Evolutionary conservation across 2,888 invertebrate species (phyloP).

Genomic region (Zygaena filipendulae): DNA sequence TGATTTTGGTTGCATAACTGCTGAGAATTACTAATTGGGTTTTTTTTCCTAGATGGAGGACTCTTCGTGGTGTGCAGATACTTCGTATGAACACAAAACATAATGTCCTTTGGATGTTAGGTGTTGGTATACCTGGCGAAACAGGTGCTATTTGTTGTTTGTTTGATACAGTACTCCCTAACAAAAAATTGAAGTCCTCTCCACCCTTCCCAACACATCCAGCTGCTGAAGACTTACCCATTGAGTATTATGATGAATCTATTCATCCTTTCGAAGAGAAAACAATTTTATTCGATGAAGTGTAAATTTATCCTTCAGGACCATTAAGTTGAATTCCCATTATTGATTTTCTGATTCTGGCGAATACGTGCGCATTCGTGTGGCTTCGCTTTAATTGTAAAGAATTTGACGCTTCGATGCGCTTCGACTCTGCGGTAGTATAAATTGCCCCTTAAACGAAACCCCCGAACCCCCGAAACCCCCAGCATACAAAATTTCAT

Average conservation of each 20-base stretch:
- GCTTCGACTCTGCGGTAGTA: too few species aligned
- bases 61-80: constrained; percentile 76
- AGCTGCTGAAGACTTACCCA: constrained; percentile 69
- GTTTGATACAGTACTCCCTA: constrained; percentile 80
- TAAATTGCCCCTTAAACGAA: too few species aligned
- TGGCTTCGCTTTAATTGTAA: background rate
- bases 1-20: too few species aligned
- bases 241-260: constrained; percentile 81
- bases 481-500: too few species aligned
- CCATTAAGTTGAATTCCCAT: too few species aligned
- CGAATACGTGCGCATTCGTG: too few species aligned
- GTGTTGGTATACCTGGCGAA: constrained; percentile 84
- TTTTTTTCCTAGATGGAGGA: constrained; percentile 71
- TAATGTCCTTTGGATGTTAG: constrained; percentile 91
- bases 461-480: too few species aligned
- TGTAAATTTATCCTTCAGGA: constrained; percentile 17
- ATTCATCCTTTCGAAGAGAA: constrained; percentile 80
- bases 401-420: too few species aligned
- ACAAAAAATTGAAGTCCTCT: constrained; percentile 65
- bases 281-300: constrained; percentile 72
- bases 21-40: too few species aligned
- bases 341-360: too few species aligned
- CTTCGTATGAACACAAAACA: constrained; percentile 94
- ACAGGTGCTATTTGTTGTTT: constrained; percentile 82
- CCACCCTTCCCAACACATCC: constrained; percentile 87